A percentile compares a stretch with the other conserved stretches of the same genome.
These are phyloP conservation scores for Chydorus sphaericus DNA, from an alignment of 2,888 invertebrate species.

Conservation along the genomic window DNA sequence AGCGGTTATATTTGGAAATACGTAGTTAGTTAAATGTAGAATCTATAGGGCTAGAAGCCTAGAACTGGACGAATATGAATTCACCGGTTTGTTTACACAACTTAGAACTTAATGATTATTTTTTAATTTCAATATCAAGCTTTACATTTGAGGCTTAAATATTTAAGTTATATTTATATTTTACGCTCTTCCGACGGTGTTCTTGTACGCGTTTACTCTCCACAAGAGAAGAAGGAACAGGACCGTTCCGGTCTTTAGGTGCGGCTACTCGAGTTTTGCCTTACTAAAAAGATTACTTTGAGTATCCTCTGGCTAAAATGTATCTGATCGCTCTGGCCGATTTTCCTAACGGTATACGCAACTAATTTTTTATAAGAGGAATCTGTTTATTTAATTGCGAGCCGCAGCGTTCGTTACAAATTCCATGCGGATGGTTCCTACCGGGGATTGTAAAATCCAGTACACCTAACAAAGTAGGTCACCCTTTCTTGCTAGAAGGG, in stretches of 20 bases:
- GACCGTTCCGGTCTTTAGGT: slow-evolving; percentile 83
- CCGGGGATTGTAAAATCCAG: slow-evolving; percentile 63
- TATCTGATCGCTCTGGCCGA: slow-evolving; percentile 93
- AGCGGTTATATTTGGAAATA: too few species aligned
- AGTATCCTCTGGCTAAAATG: slow-evolving; percentile 89
- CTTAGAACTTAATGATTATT: too few species aligned
- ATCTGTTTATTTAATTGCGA: slow-evolving; percentile 38
- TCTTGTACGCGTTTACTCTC: slow-evolving; percentile 65
- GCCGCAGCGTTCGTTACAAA: slow-evolving; percentile 33
- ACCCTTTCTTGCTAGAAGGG: slow-evolving; percentile 44
- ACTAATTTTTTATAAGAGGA: not conserved
- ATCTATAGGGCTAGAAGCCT: too few species aligned
- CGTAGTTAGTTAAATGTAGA: too few species aligned
- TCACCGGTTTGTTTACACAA: too few species aligned
- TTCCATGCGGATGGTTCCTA: slow-evolving; percentile 77
- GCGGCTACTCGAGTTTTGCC: slow-evolving; percentile 79
- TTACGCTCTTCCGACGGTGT: slow-evolving; percentile 66
- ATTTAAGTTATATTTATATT: too few species aligned
- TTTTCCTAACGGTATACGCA: slow-evolving; percentile 60
- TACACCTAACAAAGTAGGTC: slow-evolving; percentile 46
- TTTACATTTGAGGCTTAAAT: too few species aligned
- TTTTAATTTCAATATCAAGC: too few species aligned
- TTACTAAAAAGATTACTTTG: slow-evolving; percentile 88
- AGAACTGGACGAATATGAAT: too few species aligned
- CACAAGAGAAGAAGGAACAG: slow-evolving; percentile 79